phyloP scores from a whole-genome alignment of 2,797 vertebrate species.

The Hemitrygon akajei region DNA sequence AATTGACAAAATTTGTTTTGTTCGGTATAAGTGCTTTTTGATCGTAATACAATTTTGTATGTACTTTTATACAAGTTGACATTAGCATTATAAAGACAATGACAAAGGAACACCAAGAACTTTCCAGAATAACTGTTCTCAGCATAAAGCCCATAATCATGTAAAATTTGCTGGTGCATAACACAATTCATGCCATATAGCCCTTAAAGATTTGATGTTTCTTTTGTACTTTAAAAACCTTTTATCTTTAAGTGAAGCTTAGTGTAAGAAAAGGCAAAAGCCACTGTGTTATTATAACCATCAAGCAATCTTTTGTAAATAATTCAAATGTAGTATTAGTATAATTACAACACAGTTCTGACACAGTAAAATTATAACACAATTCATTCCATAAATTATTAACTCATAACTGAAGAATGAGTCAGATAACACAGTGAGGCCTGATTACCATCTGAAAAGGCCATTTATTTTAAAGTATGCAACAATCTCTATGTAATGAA shows the following conservation, averaged over 20 bases:
- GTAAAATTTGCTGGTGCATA: constrained; percentile 13
- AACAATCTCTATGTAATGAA: constrained; percentile 63
- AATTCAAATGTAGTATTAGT: constrained; percentile 76
- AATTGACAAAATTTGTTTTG: constrained; percentile 21
- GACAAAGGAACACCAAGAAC: constrained; percentile 15
- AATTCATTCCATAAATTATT: constrained; percentile 75
- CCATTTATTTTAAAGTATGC: constrained; percentile 57
- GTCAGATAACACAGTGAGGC: constrained; percentile 63
- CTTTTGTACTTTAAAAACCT: constrained; percentile 32
- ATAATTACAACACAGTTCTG: constrained; percentile 75
- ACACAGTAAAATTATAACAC: constrained; percentile 74
- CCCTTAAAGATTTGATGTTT: constrained; percentile 35
- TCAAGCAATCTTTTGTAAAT: constrained; percentile 64
- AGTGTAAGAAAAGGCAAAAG: constrained; percentile 31
- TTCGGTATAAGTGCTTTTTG: background rate
- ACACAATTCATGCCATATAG: constrained; percentile 32
- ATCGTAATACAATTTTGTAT: constrained; percentile 22
- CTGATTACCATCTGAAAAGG: constrained; percentile 73
- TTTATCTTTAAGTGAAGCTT: constrained; percentile 35
- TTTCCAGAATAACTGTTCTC: constrained; percentile 31
- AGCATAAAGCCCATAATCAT: constrained; percentile 24
- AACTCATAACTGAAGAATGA: constrained; percentile 65
- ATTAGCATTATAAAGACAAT: constrained; percentile 29
- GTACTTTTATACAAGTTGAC: constrained; percentile 11
- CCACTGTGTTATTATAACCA: constrained; percentile 53